Evolutionary conservation across 1,140 invertebrate species (phyloP), one percentile per base, ranked within the genome.

Genomic region (Leguminivora glycinivorella): DNA sequence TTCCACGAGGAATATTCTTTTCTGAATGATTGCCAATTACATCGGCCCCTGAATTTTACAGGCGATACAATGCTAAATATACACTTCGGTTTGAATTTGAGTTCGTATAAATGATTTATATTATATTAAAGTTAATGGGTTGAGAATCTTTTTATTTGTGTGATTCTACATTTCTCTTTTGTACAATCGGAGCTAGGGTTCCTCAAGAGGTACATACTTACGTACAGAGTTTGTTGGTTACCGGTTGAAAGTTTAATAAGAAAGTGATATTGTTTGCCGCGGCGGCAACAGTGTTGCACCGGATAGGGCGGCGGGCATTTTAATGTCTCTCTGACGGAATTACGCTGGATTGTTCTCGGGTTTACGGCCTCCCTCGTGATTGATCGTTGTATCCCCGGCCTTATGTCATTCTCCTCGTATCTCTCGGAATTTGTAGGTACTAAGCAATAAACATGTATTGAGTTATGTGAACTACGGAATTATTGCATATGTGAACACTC

Each of bases 21-120:
- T 87, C 84, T 87, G 86, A 89, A 88, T 89, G 86, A 90, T 88
- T 91, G 88, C 87, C 89, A 91, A 91, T 91, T 90, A 91, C 81
- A 88, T 85, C 84, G 80, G 85, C 86, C 87, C 82, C 83, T 83
- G 85, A 80, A 89, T 89, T 88, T 84, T 80, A 83, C 80, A 72
- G 77, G 38, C 79, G 73, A 82, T 87, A 81, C 81, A 84, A 85
- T 76, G 79, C 75, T 85, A 81, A 88, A 80, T 80, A 81, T 78
- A 67, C 72, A 74, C 71, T 75, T 75, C 73, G 47, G 72, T 75
- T 84, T 85, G 83, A 84, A 89, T 89, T 85, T 84, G 84, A 75
- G 70, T 82, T 71, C 76, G 77, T 80, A 84, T 86, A 81, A 81
- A 80, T 86, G 84, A 89, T 91, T 91, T 88, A 89, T 85, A 80